Percentiles rank a stretch among this genome's conserved stretches.
Conservation (phyloP, 1,140 invertebrate species). For the Sycophila sp. region DNA sequence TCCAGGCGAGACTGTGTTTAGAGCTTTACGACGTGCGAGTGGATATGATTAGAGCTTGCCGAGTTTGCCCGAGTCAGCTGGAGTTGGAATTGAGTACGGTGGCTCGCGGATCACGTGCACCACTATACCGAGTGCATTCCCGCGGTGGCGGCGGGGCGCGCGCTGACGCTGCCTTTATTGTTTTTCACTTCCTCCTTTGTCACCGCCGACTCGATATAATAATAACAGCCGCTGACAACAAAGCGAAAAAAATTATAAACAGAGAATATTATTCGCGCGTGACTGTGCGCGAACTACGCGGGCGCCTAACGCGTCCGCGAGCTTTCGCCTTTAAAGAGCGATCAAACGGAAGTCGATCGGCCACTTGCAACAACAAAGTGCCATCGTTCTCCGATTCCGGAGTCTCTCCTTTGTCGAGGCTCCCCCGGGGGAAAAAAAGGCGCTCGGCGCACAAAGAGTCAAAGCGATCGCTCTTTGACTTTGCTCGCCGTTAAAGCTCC, state of each 20-base stretch:
- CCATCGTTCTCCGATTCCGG: not conserved
- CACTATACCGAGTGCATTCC: slow-evolving; percentile 4
- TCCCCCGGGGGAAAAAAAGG: not conserved
- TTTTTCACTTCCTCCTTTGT: slow-evolving; percentile 23
- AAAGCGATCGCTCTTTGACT: slow-evolving; percentile 27
- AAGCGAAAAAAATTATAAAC: slow-evolving; percentile 15
- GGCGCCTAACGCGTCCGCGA: too few relatives aligned
- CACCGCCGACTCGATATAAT: slow-evolving; percentile 1
- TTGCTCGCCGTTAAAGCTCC: not conserved
- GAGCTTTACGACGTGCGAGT: slow-evolving; percentile 46
- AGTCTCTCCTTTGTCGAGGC: slow-evolving; percentile 1
- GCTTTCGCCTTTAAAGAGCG: too few relatives aligned
- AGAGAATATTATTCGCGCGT: slow-evolving; percentile 1
- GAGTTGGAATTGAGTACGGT: slow-evolving; percentile 37
- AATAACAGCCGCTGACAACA: slow-evolving; percentile 13
- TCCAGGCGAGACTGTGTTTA: slow-evolving; percentile 55
- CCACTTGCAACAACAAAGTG: too few relatives aligned
- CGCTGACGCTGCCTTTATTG: slow-evolving; percentile 26
- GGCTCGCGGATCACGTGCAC: slow-evolving; percentile 15
- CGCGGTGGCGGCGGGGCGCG: not conserved
- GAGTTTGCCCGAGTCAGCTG: slow-evolving; percentile 46
- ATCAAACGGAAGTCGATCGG: too few relatives aligned
- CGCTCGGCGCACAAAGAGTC: slow-evolving; percentile 23
- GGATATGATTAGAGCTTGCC: slow-evolving; percentile 45
- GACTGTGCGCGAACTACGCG: not conserved